Conservation (phyloP, 2,113 vertebrate genomes). For the Trematomus loennbergii region DNA sequence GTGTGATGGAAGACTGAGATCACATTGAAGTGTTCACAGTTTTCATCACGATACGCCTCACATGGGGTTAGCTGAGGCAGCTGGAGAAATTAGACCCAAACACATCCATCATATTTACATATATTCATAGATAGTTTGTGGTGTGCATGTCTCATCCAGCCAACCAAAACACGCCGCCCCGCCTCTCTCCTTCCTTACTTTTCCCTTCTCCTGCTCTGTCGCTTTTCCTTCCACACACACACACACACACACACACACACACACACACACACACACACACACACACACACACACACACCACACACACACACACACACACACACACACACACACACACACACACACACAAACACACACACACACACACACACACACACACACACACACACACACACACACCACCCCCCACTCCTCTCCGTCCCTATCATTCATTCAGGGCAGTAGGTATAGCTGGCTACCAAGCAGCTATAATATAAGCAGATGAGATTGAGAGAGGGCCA, state of each 20-base stretch:
- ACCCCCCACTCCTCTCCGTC: slow-evolving; percentile 4
- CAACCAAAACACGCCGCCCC: slow-evolving; percentile 53
- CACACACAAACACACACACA: slow-evolving; percentile 11
- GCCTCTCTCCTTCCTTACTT: slow-evolving; percentile 14
- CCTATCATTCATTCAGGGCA: slow-evolving; percentile 74
- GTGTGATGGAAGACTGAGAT: slow-evolving; percentile 61
- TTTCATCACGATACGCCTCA: slow-evolving; percentile 71
- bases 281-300: background rate
- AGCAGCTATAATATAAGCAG: slow-evolving; percentile 76
- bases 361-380: slow-evolving; percentile 22
- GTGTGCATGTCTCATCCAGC: slow-evolving; percentile 63
- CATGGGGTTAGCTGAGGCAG: slow-evolving; percentile 65
- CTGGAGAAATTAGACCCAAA: slow-evolving; percentile 73
- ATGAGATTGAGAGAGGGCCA: slow-evolving; percentile 79
- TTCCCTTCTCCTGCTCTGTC: background rate
- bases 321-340: slow-evolving; percentile 18
- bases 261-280: background rate
- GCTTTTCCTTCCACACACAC: background rate
- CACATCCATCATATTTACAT: slow-evolving; percentile 78
- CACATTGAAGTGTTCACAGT: slow-evolving; percentile 46
- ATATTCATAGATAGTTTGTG: slow-evolving; percentile 71
- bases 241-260: background rate
- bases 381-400: slow-evolving; percentile 25
- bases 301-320: slow-evolving; percentile 4
- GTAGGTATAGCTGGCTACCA: slow-evolving; percentile 66